Evolutionary conservation across 2,888 invertebrate genomes (phyloP), one percentile per base, ranked within the genome.

Genomic region (Notodonta dromedarius): DNA sequence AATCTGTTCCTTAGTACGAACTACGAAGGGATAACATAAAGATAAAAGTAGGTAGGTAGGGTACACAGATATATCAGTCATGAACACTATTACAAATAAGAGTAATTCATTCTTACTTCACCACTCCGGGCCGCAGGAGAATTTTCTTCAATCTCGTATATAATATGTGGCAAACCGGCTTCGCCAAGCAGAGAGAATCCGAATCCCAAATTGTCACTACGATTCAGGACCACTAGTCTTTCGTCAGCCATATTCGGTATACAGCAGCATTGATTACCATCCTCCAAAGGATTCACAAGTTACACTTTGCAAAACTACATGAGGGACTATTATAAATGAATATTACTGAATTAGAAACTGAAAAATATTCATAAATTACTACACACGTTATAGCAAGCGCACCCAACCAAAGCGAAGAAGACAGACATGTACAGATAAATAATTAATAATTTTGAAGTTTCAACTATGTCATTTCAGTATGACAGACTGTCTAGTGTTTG

Each of bases 121-220:
- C 97, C 97, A 91, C 97, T 96, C 88, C 97, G 96, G 82, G 97
- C 97, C 76, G 98, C 98, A 89, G 98, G 98, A 80, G 98, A 98
- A 94, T 98, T 97, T 91, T 98, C 98, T 87, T 97, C 95, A 87
- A 98, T 98, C 94, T 98, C 96, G 94, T 98, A 98, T 91, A 98
- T 97, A 89, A 98, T 97, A 88, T 98, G 98, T 87, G 98, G 98
- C 92, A 97, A 96, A 90, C 97, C 98, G 86, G 97, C 97, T 93
- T 97, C 97, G 77, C 98, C 97, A 86, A 98, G 95, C 84, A 98
- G 94, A 82, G 98, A 98, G 94, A 98, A 98, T 83, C 98, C 98
- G 89, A 98, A 97, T 87, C 98, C 97, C 91, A 96, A 95, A 94
- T 96, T 96, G 94, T 97, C 97, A 95, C 96, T 96, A 89, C 97